These are phyloP conservation scores for Phania funesta DNA, from an alignment of 2,888 invertebrate species.

Conservation along the genomic window DNA sequence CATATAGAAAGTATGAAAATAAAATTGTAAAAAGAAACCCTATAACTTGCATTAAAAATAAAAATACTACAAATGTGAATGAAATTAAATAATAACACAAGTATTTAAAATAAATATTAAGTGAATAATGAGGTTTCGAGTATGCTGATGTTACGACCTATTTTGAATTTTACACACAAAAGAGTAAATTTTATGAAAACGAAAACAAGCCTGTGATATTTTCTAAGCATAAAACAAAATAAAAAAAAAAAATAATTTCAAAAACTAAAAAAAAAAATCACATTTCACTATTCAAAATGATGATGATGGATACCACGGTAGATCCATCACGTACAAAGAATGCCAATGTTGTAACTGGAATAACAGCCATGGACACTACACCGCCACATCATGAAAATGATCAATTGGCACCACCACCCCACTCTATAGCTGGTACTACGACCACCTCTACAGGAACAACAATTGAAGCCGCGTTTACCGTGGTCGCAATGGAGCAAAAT, in stretches of 20 bases:
- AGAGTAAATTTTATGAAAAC: no score
- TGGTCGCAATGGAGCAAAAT: constrained; percentile 70
- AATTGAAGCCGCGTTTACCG: constrained; percentile 58
- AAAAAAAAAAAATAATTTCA: background rate
- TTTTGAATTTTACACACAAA: no score
- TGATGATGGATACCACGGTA: constrained; percentile 77
- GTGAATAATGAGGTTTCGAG: no score
- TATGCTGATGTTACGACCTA: no score
- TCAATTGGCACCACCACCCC: constrained; percentile 61
- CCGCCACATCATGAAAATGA: constrained; percentile 65
- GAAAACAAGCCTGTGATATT: background rate
- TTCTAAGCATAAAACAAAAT: background rate
- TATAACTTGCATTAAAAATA: constrained; percentile 27
- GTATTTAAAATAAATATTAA: background rate
- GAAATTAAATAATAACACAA: constrained; percentile 14
- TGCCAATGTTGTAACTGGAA: constrained; percentile 73
- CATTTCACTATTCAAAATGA: constrained; percentile 71
- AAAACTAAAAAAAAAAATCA: background rate
- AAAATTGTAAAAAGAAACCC: constrained; percentile 29
- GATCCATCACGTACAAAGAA: constrained; percentile 67
- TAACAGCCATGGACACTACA: constrained; percentile 69
- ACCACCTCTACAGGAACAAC: constrained; percentile 33
- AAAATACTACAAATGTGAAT: background rate
- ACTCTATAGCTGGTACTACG: constrained; percentile 1
- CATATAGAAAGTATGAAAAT: constrained; percentile 32